A percentile compares a stretch with the other conserved stretches of the same genome.
Conservation (phyloP, 2,888 invertebrate species). For the Pyrrhosoma nymphula region DNA sequence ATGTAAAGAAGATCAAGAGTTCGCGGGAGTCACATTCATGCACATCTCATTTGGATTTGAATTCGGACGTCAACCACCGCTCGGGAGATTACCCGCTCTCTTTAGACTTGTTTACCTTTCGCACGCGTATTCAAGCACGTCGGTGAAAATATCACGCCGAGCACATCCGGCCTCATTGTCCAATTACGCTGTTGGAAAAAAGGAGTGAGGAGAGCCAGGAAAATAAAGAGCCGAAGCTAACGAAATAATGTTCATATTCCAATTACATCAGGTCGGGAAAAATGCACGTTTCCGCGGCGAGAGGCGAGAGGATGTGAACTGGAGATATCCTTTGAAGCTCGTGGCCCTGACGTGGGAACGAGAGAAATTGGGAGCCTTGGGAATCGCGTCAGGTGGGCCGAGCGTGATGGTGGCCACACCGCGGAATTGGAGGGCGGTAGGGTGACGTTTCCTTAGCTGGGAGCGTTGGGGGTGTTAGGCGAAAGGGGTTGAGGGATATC, state of each 20-base stretch:
- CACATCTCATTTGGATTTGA: neutral
- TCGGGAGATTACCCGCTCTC: neutral
- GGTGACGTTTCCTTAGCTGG: neutral
- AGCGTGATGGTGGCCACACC: constrained; percentile 11
- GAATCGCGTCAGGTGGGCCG: constrained; percentile 31
- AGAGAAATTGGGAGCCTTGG: neutral
- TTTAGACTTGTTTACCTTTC: neutral
- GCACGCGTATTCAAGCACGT: neutral
- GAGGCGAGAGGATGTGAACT: neutral
- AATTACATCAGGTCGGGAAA: neutral
- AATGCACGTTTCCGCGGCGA: neutral
- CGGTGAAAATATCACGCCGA: neutral
- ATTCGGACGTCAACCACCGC: neutral
- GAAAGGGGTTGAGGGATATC: neutral
- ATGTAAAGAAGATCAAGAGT: neutral
- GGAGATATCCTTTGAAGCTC: neutral
- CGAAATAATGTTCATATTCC: neutral
- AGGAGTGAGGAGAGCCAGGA: neutral
- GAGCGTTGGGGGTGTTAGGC: neutral
- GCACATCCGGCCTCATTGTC: neutral
- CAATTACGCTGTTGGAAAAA: neutral
- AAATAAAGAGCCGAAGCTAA: neutral
- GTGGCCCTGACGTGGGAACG: constrained; percentile 34
- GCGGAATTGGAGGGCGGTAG: neutral
- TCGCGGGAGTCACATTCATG: neutral